phyloP scores from a whole-genome alignment of 2,113 vertebrate genomes.

The human (Homo sapiens) region DNA sequence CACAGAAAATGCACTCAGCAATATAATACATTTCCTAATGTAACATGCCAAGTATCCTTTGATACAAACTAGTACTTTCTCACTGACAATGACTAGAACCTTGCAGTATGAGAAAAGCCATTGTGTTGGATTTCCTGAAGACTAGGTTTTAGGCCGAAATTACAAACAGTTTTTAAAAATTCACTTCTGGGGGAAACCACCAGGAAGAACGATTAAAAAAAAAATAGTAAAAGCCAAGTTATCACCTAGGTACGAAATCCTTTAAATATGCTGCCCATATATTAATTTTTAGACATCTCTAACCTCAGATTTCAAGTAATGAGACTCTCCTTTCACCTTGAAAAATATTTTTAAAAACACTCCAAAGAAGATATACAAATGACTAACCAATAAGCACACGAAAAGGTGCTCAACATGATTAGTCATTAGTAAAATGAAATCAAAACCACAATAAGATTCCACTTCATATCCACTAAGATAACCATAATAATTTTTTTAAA shows the following conservation, averaged over 20 bases:
- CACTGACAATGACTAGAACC: not conserved
- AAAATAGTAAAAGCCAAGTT: not conserved
- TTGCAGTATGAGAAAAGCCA: not conserved
- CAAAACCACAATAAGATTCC: not conserved
- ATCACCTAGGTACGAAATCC: not conserved
- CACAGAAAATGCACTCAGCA: not conserved
- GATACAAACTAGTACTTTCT: conserved; percentile 13
- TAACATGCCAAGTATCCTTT: not conserved
- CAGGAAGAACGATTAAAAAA: not conserved
- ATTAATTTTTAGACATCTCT: conserved; percentile 7
- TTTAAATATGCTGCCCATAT: not conserved
- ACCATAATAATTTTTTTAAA: not conserved
- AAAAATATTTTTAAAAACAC: not conserved
- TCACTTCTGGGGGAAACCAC: not conserved
- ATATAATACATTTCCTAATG: conserved; percentile 12
- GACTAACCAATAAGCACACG: not conserved
- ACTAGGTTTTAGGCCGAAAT: not conserved
- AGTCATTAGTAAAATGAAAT: conserved; percentile 17
- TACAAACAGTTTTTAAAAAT: not conserved
- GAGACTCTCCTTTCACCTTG: not conserved
- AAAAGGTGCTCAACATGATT: not conserved
- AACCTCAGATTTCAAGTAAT: conserved; percentile 23
- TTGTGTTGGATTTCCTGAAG: not conserved
- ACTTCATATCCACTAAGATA: not conserved
- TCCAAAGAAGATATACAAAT: not conserved